Percentiles rank a stretch among this genome's conserved stretches.
phyloP scores from a whole-genome alignment of 2,797 vertebrate genomes.

The Cuculus canorus region DNA sequence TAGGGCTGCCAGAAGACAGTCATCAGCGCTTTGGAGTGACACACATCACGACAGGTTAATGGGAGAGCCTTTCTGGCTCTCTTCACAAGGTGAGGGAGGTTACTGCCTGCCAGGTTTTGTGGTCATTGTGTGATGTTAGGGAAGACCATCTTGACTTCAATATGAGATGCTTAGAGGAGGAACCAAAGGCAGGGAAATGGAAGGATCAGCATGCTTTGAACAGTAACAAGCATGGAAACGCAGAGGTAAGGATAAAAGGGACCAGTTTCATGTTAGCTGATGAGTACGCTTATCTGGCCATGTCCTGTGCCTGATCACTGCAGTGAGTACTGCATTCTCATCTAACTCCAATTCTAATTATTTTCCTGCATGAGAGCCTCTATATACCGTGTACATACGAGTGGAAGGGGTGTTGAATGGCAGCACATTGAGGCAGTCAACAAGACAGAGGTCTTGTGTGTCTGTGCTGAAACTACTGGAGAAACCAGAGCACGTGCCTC shows the following conservation, averaged over 20 bases:
- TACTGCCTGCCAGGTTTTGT: background rate
- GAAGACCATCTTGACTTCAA: background rate
- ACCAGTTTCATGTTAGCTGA: background rate
- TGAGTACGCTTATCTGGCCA: background rate
- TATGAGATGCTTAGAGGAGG: background rate
- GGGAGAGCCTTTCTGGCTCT: background rate
- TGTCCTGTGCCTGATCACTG: background rate
- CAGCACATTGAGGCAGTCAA: too few relatives aligned
- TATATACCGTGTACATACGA: background rate
- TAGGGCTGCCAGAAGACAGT: background rate
- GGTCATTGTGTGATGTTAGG: background rate
- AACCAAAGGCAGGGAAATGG: background rate
- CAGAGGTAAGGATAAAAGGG: background rate
- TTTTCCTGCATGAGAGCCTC: background rate
- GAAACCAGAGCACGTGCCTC: background rate
- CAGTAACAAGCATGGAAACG: background rate
- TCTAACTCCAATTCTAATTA: background rate
- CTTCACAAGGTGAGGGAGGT: background rate
- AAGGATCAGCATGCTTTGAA: background rate
- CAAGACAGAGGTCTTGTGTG: background rate
- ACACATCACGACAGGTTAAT: background rate
- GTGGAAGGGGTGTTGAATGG: background rate
- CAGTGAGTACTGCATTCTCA: background rate
- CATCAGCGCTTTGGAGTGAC: background rate
- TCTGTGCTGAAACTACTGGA: background rate